Base-by-base conservation (phyloP, 2,797 vertebrate species). In the Acrocephalus scirpaceus region DNA sequence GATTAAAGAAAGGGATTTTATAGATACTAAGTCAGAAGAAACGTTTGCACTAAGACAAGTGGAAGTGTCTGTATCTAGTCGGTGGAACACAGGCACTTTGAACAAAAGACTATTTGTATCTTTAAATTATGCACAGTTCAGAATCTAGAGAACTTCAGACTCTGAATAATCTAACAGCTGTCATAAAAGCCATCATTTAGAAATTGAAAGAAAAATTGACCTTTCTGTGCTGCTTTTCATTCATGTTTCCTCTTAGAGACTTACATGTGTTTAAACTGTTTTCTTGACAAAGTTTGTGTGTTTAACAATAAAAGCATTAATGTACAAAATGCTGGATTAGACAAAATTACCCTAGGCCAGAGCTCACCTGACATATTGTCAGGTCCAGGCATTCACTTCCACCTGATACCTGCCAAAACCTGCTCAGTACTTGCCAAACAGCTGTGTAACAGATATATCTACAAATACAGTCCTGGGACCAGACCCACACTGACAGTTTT, bases 1-100 rank as follows among this genome's bases (percentile, higher is more conserved):
- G 74, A 71, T 38, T 61, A 61, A 71, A 93, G 64, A 78, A 81
- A 84, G 22, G 38, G 44, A 69, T 77, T 79, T 78, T 86, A 34
- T 51, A 86, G 70, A 64, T 76, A 45, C 36, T 91, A 82, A 92
- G 71, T 93, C 70, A 76, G 57, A 92, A 87, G 72, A 94, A 92
- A 54, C 9, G 30, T 74, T 61, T 90, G 30, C 32, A 69, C 40
- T 22, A n/a, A 70, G 67, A 72, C 56, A 84, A 65, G 53, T 5
- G 0, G 18, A 81, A 89, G n/a, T 61, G 38, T 44, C 83, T 80
- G 30, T 70, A 69, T 87, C 16, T 54, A 66, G 50, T 67, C 26
- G 1, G 50, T 85, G 77, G 85, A 95, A 87, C 62, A 83, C 51
- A 54, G 27, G 14, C 56, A 23, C 56, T 95, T 86, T 22, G 71